Base-by-base conservation (phyloP, 2,888 invertebrate genomes). In the Drymonia ruficornis region DNA sequence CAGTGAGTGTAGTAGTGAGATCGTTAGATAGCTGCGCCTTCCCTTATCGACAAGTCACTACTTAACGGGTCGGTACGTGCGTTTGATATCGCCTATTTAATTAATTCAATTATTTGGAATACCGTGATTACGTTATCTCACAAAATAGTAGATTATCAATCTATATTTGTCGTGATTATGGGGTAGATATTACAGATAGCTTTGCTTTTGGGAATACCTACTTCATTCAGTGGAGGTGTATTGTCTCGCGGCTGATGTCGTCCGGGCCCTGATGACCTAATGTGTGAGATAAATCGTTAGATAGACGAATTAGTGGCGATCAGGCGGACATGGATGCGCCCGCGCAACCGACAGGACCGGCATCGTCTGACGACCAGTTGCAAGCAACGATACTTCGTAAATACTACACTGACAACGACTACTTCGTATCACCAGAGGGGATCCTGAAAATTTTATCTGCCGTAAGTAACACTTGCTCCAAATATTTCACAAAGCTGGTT, bases 371-470 rank as follows among this genome's bases (percentile, higher is more conserved):
- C 3, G 46, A 44, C 1, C 55, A 46, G 19, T 44, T 43, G 7
- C 48, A 29, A 19, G 52, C 50, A 9, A 46, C 34, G 19, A 52
- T 74, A 13, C 66, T 83, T 52, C 74, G 76, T 5, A 61, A 74
- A 42, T 86, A 87, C 50, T 87, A 84, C 61, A 58, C 52, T 0
- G 77, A 84, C 8, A 74, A 66, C 50, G 83, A 84, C 43, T 73
- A 78, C 46, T 67, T 81, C 31, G 49, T 75, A 38, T 82, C 86
- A 1, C 52, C 74, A 0, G 86, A 83, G 58, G 85, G 86, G n/a
- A 63, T 83, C 7, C 62, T 86, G 50, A 84, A 85, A 62, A 65
- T 82, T 12, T 15, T 81, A 13, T 75, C 84, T 3, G 70, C 77
- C 49, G 85, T 84, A 52, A 78, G 78, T 78, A 60, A 8, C 3